These are phyloP conservation scores for Macrocentrus cingulum DNA, from an alignment of 1,140 invertebrate genomes.

Conservation along the genomic window DNA sequence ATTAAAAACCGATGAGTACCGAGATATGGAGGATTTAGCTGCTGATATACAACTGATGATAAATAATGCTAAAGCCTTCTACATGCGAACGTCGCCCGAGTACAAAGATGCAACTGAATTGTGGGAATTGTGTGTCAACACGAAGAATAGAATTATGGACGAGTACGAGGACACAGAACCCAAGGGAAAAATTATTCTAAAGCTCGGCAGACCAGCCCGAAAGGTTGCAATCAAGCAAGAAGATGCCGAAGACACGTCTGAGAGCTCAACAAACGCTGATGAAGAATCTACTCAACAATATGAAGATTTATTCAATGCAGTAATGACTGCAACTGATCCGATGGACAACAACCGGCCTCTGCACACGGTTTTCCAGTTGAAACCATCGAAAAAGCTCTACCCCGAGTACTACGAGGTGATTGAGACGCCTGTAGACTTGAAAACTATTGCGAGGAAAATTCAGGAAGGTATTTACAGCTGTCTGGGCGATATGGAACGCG, in stretches of 20 bases:
- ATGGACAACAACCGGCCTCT: constrained; percentile 79
- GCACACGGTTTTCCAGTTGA: constrained; percentile 82
- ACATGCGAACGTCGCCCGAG: constrained; percentile 82
- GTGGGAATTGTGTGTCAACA: constrained; percentile 77
- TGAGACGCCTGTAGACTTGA: constrained; percentile 92
- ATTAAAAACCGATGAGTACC: constrained; percentile 92
- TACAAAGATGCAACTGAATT: constrained; percentile 88
- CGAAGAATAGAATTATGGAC: constrained; percentile 58
- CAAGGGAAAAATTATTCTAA: constrained; percentile 64
- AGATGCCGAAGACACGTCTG: constrained; percentile 68
- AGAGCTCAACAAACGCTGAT: constrained; percentile 70
- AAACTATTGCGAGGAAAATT: constrained; percentile 89
- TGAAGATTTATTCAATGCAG: constrained; percentile 81
- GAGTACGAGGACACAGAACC: constrained; percentile 59
- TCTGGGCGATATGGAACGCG: constrained; percentile 84
- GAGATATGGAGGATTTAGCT: constrained; percentile 85
- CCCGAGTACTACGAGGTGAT: constrained; percentile 98
- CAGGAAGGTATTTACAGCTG: constrained; percentile 77
- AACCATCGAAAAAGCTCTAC: constrained; percentile 90
- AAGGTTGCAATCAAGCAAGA: constrained; percentile 56
- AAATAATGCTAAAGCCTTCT: constrained; percentile 91
- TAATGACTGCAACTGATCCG: constrained; percentile 77
- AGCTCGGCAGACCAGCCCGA: constrained; percentile 59
- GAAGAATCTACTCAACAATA: constrained; percentile 71
- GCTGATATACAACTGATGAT: constrained; percentile 85